Evolutionary conservation across 2,888 invertebrate species (phyloP).

Genomic region (Nomada goodeniana): DNA sequence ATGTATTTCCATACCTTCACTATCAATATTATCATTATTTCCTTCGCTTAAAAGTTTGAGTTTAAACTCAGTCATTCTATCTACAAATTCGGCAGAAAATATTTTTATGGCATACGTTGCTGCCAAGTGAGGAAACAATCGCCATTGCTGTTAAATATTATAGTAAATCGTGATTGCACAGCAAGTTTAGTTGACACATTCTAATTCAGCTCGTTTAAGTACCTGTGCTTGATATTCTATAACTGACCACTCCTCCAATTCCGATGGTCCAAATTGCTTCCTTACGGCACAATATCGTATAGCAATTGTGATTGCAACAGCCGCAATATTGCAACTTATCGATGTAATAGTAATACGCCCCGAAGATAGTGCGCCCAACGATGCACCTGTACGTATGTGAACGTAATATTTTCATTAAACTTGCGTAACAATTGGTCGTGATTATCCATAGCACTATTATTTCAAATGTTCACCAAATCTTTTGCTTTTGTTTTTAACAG

Average conservation of each 20-base stretch:
- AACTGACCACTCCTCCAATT: conserved; percentile 91
- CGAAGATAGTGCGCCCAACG: conserved; percentile 92
- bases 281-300: conserved; percentile 94
- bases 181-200: not conserved
- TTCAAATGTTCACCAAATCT: conserved; percentile 88
- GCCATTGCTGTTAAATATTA: conserved; percentile 87
- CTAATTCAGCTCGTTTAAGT: conserved; percentile 42
- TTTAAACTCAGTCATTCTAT: conserved; percentile 85
- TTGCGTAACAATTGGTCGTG: not conserved
- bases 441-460: not conserved
- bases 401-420: not conserved
- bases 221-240: conserved; percentile 96
- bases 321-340: conserved; percentile 87
- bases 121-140: conserved; percentile 91
- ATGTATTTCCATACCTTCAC: conserved; percentile 89
- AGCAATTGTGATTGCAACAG: conserved; percentile 92
- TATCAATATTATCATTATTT: conserved; percentile 76
- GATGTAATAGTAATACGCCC: conserved; percentile 91
- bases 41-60: conserved; percentile 81
- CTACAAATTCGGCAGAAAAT: conserved; percentile 87
- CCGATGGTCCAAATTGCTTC: conserved; percentile 93
- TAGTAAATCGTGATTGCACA: conserved; percentile 34
- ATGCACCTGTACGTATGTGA: conserved; percentile 84
- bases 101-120: conserved; percentile 88
- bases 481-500: conserved; percentile 93